phyloP scores from a whole-genome alignment of 2,797 vertebrate species.

The Mycteria americana region DNA sequence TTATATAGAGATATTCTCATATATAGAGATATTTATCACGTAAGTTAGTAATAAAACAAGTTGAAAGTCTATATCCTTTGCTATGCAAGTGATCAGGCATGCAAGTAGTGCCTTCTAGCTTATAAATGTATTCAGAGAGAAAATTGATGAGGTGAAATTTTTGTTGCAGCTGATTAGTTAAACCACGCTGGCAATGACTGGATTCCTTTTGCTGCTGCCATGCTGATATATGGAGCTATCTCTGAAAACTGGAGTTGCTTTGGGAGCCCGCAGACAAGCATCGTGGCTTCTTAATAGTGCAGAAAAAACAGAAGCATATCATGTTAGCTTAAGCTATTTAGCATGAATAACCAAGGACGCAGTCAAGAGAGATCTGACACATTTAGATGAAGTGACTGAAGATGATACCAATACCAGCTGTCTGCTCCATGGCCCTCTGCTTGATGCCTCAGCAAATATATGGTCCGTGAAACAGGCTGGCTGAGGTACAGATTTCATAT shows the following conservation, averaged over 20 bases:
- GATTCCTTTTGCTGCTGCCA: background rate
- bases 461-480: conserved; percentile 28
- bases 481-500: background rate
- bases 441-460: conserved; percentile 23
- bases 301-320: background rate
- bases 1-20: background rate
- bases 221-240: background rate
- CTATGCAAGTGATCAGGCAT: background rate
- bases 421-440: background rate
- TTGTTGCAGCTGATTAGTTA: background rate
- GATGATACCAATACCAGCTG: conserved; percentile 36
- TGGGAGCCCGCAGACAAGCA: background rate
- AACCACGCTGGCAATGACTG: background rate
- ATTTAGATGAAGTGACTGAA: conserved; percentile 29
- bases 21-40: background rate
- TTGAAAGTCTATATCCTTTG: background rate
- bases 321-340: background rate
- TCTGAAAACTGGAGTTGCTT: background rate
- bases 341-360: background rate
- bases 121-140: background rate
- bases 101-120: background rate
- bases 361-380: background rate
- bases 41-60: background rate
- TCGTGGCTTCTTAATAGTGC: background rate
- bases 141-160: background rate